Evolutionary conservation across 2,888 invertebrate genomes (phyloP).

Genomic region (Sycophila texana): DNA sequence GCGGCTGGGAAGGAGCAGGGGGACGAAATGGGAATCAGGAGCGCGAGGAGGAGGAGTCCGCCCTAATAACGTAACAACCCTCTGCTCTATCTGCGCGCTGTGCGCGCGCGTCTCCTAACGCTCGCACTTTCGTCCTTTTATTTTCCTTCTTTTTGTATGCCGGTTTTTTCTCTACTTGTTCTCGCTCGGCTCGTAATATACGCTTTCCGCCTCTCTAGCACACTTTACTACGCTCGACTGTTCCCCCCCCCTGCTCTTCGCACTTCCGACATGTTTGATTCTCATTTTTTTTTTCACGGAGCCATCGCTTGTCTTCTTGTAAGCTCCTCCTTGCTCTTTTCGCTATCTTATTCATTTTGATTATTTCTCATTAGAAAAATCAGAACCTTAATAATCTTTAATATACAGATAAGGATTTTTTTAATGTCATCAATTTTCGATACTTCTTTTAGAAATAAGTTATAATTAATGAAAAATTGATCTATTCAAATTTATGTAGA

Average conservation of each 20-base stretch:
- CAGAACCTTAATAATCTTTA: no score
- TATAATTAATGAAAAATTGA: no score
- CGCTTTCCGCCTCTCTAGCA: constrained; percentile 17
- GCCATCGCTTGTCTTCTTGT: no score
- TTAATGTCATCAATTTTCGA: no score
- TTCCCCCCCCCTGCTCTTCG: not conserved
- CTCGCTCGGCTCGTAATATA: constrained; percentile 12
- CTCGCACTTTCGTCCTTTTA: constrained; percentile 10
- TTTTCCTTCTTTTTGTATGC: not conserved
- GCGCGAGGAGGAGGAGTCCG: not conserved
- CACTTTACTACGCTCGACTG: not conserved
- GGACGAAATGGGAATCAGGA: not conserved
- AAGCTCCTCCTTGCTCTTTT: no score
- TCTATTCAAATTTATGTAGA: no score
- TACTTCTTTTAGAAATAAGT: no score
- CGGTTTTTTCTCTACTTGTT: not conserved
- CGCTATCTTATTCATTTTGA: no score
- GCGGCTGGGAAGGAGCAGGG: constrained; percentile 13
- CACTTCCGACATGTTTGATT: no score
- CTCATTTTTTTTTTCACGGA: no score
- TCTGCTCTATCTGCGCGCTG: constrained; percentile 21
- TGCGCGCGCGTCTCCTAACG: constrained; percentile 15
- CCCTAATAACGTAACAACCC: constrained; percentile 48
- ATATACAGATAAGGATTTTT: no score
- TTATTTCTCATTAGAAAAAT: no score